Base-by-base conservation (phyloP, 2,113 vertebrate genomes). In the Chloebia gouldiae region DNA sequence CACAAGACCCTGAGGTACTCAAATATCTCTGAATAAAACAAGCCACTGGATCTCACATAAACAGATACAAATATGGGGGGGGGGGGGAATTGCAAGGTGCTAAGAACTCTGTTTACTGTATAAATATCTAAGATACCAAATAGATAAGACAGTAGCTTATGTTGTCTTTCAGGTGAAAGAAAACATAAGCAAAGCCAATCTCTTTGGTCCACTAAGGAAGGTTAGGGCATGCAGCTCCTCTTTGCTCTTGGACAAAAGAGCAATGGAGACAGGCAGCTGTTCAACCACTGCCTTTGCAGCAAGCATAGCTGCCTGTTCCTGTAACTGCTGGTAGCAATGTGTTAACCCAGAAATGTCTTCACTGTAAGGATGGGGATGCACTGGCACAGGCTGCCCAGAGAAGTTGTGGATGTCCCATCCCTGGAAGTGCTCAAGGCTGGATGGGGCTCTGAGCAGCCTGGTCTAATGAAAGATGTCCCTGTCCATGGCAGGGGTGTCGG, bases 101-200 rank as follows among this genome's bases (percentile, higher is more conserved):
- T 95, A 20, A 20, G 53, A 87, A 91, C 35, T 30, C 69, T 71
- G 61, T 76, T 69, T 71, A 44, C 24, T 49, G n/a, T 76, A 37
- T 37, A 72, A 83, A 47, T 89, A 84, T 45, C 84, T 81, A n/a
- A 88, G 93, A 92, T 95, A 71, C 42, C 49, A 69, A 81, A 39
- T 15, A 91, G 72, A 86, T 81, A 89, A 81, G 69, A 8, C 56
- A 64, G 69, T 93, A 87, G 91, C 39, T 39, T 39, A 39, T 39
- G 39, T 39, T 39, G 39, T 39, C 39, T 39, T 39, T 39, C 39
- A 39, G 6, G 80, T 9, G 23, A 54, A 92, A 69, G 86, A 81
- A 94, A 93, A 90, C 88, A 85, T 47, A 81, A 94, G 89, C 91
- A 81, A 81, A 95, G 83, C 17, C 21, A 31, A 61, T 71, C 35